Conservation (phyloP, 64 coral and sea anemone genomes). For the Pocillopora verrucosa region DNA sequence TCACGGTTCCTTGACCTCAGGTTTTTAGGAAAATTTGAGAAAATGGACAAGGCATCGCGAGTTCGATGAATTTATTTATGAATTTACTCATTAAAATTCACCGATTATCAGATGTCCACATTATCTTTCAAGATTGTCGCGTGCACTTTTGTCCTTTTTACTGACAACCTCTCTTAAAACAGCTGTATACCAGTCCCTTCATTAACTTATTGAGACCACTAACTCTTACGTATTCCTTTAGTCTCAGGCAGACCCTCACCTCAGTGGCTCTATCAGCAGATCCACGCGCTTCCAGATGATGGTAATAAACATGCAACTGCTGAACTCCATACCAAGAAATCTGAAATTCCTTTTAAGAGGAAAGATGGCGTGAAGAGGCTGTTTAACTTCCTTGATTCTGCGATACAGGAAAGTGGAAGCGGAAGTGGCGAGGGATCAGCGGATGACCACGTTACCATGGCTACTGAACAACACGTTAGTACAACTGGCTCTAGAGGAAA, state of each 20-base stretch:
- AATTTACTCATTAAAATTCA: too few relatives aligned
- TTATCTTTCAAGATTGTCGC: too few relatives aligned
- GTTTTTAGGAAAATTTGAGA: too few relatives aligned
- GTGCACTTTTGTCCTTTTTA: too few relatives aligned
- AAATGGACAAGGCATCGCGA: too few relatives aligned
- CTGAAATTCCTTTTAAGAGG: not conserved
- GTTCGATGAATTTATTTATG: too few relatives aligned
- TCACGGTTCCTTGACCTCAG: too few relatives aligned
- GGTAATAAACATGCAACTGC: not conserved
- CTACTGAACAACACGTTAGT: not conserved
- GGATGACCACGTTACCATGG: not conserved
- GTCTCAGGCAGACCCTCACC: not conserved
- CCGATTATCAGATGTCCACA: too few relatives aligned
- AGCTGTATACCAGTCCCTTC: too few relatives aligned
- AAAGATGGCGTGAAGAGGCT: slow-evolving; percentile 37
- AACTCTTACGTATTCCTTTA: not conserved
- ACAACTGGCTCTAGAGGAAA: not conserved
- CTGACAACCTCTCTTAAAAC: too few relatives aligned
- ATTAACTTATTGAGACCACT: not conserved
- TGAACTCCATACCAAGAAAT: slow-evolving; percentile 13
- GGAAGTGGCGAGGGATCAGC: slow-evolving; percentile 26
- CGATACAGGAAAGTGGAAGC: slow-evolving; percentile 13
- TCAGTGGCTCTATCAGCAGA: slow-evolving; percentile 30
- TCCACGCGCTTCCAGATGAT: not conserved
- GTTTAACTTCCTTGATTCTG: slow-evolving; percentile 35